Evolutionary conservation across 2,888 invertebrate genomes (phyloP), one percentile per base, ranked within the genome.

Genomic region (Alviniconcha strummeri): DNA sequence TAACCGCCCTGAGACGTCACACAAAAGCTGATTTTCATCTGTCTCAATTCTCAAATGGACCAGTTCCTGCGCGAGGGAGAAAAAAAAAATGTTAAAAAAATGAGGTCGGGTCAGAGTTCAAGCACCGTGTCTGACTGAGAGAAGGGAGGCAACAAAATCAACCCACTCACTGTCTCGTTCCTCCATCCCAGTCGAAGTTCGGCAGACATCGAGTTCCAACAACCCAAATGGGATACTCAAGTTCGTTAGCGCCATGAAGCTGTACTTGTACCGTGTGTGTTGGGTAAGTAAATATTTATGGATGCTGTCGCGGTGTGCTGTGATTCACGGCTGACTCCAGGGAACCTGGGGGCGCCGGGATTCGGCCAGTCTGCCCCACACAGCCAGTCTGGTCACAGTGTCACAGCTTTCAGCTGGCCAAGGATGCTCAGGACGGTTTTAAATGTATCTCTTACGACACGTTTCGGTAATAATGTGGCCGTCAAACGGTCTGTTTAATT

Each of bases 261-360:
- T 67, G 67, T 75, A 76, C 64, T 56, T 82, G 75, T 82, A 76
- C 76, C 82, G 82, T 56, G 75, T 82, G 17, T 82, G 82, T n/a
- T 82, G 82, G 82, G 82, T 82, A 56, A 82, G 82, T 82, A 69
- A 3, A 82, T 36, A 36, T 36, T 36, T 36, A 36, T 36, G 36
- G 36, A 36, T 36, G 36, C 36, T 36, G 36, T 36, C 36, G 36
- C 36, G 36, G 19, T 57, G 36, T 57, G 9, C 8, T 57, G 64
- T 17, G 64, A 64, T 17, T 64, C 64, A 64, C 64, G 13, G 3
- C 64, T 64, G 64, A 15, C 64, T 64, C 64, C 64, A 11, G 64
- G 36, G 36, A 36, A 36, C 36, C 36, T 36, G 36, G 3, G 36
- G 36, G 36, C 36, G 36, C 36, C 36, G 36, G 36, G 36, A 36